Conservation (phyloP, 2,113 vertebrate species). For the Pagrus major region DNA sequence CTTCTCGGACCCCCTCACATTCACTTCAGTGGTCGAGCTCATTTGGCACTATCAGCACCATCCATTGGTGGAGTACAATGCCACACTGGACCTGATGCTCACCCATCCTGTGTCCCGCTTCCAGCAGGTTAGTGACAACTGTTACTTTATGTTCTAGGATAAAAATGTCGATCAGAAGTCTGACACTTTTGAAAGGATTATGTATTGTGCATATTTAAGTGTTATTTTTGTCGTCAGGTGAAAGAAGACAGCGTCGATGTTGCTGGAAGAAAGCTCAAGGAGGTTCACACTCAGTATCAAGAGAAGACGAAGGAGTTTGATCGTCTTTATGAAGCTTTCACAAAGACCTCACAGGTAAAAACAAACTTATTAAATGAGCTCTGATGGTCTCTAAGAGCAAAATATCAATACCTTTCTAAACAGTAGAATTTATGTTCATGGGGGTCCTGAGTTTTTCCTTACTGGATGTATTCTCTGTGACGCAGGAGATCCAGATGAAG, state of each 20-base stretch:
- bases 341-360: slow-evolving; percentile 92
- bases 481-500: slow-evolving; percentile 97
- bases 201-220: neutral
- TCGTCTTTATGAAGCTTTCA: slow-evolving; percentile 93
- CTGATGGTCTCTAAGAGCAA: neutral
- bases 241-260: slow-evolving; percentile 95
- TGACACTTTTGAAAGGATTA: no score
- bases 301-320: slow-evolving; percentile 96
- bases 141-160: neutral
- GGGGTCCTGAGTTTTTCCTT: slow-evolving; percentile 6
- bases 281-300: slow-evolving; percentile 94
- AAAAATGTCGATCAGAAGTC: neutral
- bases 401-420: neutral
- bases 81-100: slow-evolving; percentile 94
- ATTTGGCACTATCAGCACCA: slow-evolving; percentile 96
- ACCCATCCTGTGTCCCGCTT: slow-evolving; percentile 92
- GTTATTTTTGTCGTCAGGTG: slow-evolving; percentile 81
- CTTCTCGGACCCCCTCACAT: slow-evolving; percentile 96
- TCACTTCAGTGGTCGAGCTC: slow-evolving; percentile 94
- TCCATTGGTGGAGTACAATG: slow-evolving; percentile 96
- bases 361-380: neutral
- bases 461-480: slow-evolving; percentile 10
- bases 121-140: slow-evolving; percentile 87
- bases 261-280: slow-evolving; percentile 93
- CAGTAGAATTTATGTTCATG: neutral